Conservation (phyloP, 30 jellyfish, hydroid and myxozoan genomes). For the Catostylus mosaicus region DNA sequence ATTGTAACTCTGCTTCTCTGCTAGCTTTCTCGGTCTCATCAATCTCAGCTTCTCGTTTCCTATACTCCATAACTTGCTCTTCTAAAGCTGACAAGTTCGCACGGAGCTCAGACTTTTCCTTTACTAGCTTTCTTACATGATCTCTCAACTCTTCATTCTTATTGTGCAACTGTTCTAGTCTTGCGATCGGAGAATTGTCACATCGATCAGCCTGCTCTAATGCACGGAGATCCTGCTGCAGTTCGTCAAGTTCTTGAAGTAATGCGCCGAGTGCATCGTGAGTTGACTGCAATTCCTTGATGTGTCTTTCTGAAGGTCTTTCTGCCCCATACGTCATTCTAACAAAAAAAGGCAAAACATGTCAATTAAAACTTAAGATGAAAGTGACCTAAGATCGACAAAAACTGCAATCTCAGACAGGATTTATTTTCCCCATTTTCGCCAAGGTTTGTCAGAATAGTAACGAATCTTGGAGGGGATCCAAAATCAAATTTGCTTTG, state of each 20-base stretch:
- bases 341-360: neutral
- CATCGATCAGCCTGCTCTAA: slow-evolving; percentile 44
- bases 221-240: slow-evolving; percentile 66
- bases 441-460: too few relatives aligned
- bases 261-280: slow-evolving; percentile 61
- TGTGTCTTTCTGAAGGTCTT: slow-evolving; percentile 64
- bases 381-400: too few relatives aligned
- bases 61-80: slow-evolving; percentile 67
- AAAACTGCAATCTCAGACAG: too few relatives aligned
- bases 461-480: too few relatives aligned
- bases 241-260: slow-evolving; percentile 41
- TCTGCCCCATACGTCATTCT: slow-evolving; percentile 60
- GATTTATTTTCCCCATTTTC: too few relatives aligned
- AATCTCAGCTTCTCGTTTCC: slow-evolving; percentile 65
- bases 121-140: slow-evolving; percentile 55
- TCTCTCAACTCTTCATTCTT: slow-evolving; percentile 63
- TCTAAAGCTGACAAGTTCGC: slow-evolving; percentile 57
- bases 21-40: slow-evolving; percentile 51
- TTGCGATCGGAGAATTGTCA: slow-evolving; percentile 56
- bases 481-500: too few relatives aligned
- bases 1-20: slow-evolving; percentile 31
- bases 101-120: slow-evolving; percentile 74
- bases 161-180: slow-evolving; percentile 50
- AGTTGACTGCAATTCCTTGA: slow-evolving; percentile 61
- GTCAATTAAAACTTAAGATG: too few relatives aligned